phyloP scores from a whole-genome alignment of 2,797 vertebrate genomes.

The Hyperoplus immaculatus region DNA sequence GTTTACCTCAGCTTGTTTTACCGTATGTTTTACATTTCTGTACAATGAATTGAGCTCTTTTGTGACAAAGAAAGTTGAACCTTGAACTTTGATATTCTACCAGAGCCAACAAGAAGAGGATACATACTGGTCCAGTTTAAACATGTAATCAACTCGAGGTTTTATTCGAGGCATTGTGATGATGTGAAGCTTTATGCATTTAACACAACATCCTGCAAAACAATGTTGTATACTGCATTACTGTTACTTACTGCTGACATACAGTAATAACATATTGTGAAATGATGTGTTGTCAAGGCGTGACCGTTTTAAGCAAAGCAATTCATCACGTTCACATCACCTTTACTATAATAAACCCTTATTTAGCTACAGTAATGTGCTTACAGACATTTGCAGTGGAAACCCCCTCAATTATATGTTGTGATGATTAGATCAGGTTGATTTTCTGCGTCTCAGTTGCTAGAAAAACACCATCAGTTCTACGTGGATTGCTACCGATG shows the following conservation, averaged over 20 bases:
- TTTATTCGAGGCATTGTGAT: slow-evolving; percentile 8
- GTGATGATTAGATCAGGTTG: slow-evolving; percentile 58
- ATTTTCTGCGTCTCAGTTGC: slow-evolving; percentile 59
- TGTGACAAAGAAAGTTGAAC: slow-evolving; percentile 28
- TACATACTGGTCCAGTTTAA: background rate
- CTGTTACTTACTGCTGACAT: background rate
- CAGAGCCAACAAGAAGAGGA: background rate
- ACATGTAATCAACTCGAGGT: slow-evolving; percentile 1
- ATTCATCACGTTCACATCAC: slow-evolving; percentile 43
- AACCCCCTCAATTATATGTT: slow-evolving; percentile 43
- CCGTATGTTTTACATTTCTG: slow-evolving; percentile 12
- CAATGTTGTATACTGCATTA: background rate
- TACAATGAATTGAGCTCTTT: slow-evolving; percentile 21
- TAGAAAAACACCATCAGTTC: slow-evolving; percentile 62
- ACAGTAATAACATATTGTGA: background rate
- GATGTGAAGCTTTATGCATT: background rate
- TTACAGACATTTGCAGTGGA: slow-evolving; percentile 23
- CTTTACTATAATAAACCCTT: slow-evolving; percentile 17
- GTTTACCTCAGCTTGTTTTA: slow-evolving; percentile 17
- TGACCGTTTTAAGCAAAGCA: slow-evolving; percentile 11
- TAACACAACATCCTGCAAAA: background rate
- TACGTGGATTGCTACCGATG: slow-evolving; percentile 58
- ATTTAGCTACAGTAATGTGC: slow-evolving; percentile 25
- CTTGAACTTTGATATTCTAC: slow-evolving; percentile 25
- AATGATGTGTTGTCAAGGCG: slow-evolving; percentile 17